A percentile compares a stretch with the other conserved stretches of the same genome.
These are phyloP conservation scores for Orcinus orca DNA, from an alignment of 2,113 vertebrate species.

Conservation along the genomic window DNA sequence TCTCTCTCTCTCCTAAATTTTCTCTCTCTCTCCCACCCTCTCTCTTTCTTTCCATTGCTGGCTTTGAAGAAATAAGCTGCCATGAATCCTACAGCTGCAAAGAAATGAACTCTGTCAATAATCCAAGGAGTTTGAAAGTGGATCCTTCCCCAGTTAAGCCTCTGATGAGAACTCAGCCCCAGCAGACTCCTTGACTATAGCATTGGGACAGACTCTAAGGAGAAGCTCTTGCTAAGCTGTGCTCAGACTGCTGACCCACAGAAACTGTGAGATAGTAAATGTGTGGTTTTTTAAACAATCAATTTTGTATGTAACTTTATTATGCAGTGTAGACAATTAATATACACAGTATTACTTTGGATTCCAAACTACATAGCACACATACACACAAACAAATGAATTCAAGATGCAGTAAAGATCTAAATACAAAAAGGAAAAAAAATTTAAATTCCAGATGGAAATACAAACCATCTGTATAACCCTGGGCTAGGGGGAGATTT, in stretches of 20 bases:
- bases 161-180: not conserved
- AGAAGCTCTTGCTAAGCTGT: not conserved
- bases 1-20: not conserved
- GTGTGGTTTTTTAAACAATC: not conserved
- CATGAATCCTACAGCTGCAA: not conserved
- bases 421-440: not conserved
- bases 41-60: not conserved
- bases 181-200: not conserved
- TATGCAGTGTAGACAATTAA: not conserved
- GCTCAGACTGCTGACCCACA: not conserved
- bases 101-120: not conserved
- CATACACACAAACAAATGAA: not conserved
- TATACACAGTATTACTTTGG: not conserved
- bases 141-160: not conserved
- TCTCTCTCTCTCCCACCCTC: not conserved
- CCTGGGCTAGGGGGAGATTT: not conserved
- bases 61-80: not conserved
- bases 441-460: not conserved
- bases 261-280: not conserved
- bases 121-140: not conserved
- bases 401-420: not conserved
- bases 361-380: not conserved
- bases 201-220: no score
- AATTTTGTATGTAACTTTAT: not conserved
- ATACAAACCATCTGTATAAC: not conserved